phyloP scores from a whole-genome alignment of 2,888 invertebrate genomes.

The Cheilosia variabilis region DNA sequence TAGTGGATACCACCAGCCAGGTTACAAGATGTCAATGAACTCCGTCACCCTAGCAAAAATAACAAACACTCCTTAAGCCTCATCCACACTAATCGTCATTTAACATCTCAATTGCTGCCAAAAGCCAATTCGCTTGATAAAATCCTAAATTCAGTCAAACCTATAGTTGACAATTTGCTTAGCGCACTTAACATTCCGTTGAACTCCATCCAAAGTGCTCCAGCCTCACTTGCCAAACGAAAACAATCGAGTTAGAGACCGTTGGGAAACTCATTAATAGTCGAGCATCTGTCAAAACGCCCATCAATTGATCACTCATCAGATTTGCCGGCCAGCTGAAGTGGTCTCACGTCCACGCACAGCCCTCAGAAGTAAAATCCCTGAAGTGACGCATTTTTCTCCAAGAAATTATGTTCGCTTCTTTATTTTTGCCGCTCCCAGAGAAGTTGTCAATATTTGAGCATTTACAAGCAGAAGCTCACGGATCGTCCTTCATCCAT shows the following conservation, averaged over 20 bases:
- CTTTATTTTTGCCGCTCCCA: not conserved
- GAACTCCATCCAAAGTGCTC: not conserved
- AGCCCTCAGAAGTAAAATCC: slow-evolving; percentile 6
- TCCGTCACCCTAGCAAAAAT: not conserved
- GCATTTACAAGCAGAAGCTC: slow-evolving; percentile 11
- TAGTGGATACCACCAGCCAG: no score
- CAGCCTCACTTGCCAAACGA: not conserved
- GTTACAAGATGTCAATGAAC: not conserved
- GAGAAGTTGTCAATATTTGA: not conserved
- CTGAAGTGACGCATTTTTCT: slow-evolving; percentile 3
- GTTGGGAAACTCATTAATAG: slow-evolving; percentile 31
- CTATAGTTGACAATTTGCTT: slow-evolving; percentile 1
- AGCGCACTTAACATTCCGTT: slow-evolving; percentile 12
- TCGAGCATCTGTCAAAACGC: slow-evolving; percentile 51
- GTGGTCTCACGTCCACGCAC: no score
- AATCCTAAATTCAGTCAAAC: slow-evolving; percentile 4
- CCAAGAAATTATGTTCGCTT: not conserved
- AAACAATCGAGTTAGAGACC: slow-evolving; percentile 9
- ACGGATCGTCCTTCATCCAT: not conserved
- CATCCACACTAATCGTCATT: not conserved
- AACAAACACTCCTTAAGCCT: not conserved
- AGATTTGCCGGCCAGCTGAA: not conserved
- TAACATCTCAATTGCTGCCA: slow-evolving; percentile 1
- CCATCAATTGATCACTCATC: slow-evolving; percentile 50
- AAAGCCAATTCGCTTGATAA: not conserved